Evolutionary conservation across 2,888 invertebrate genomes (phyloP), one percentile per base, ranked within the genome.

Genomic region (Caenorhabditis plicata): DNA sequence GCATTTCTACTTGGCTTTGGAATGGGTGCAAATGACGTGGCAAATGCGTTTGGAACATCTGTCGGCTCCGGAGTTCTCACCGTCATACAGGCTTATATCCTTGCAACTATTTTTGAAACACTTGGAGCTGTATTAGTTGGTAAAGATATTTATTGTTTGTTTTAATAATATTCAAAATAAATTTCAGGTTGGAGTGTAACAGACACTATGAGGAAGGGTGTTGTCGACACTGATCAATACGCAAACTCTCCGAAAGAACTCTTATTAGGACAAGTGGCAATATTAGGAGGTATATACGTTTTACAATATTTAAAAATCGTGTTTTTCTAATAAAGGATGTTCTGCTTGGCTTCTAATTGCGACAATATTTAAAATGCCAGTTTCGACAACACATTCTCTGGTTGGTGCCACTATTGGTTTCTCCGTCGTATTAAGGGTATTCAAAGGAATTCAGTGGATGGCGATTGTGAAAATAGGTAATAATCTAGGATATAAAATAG

Each of bases 11-110:
- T 96, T 84, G 94, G 95, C 47, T 95, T 95, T 84, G 95, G 94
- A 44, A 93, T 96, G 79, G 96, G 96, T 41, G 95, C 95, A 61
- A 96, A 96, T 82, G 95, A 96, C 84, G 95, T 95, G 57, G 94
- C 95, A 68, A 98, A 98, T 82, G 92, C 94, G 8, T 98, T 98
- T 82, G 96, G 77, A 94, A 94, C 20, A 15, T 66, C 66, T 11
- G 69, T 69, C 9, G 69, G 69, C 19, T 53, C 47, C 9, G 61
- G 57, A 23, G 67, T 68, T 23, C 50, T 65, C 65, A 91, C 91
- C 35, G 88, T 96, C 64, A 86, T 88, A 60, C 90, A 91, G 82
- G 96, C 96, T 23, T 98, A 95, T 82, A 86, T 91, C 65, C 85
- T 98, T 75, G 98, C 95, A 11, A 92, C 94, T 0, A 87, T 98